phyloP scores from a whole-genome alignment of 2,797 vertebrate species.

The Martes flavigula region DNA sequence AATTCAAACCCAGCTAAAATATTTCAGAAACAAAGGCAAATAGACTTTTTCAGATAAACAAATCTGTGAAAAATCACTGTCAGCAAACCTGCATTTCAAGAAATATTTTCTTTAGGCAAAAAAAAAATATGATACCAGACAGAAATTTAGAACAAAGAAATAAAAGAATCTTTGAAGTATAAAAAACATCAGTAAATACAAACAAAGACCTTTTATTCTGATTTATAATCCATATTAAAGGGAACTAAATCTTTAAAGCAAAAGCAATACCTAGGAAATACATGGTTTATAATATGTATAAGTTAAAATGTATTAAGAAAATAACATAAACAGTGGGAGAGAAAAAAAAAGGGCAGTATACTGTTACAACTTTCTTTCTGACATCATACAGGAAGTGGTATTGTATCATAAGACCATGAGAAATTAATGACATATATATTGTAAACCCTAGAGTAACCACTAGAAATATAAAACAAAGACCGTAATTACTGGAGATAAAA shows the following conservation, averaged over 20 bases:
- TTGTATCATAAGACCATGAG: background rate
- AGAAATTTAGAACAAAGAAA: background rate
- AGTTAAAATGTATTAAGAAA: background rate
- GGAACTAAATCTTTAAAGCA: background rate
- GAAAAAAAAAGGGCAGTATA: background rate
- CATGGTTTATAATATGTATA: background rate
- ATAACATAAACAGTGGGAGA: background rate
- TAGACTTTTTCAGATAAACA: background rate
- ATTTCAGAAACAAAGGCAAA: background rate
- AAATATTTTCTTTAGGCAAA: constrained; percentile 12
- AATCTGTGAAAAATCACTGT: background rate
- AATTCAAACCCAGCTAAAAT: background rate
- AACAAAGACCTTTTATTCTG: background rate
- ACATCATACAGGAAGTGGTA: background rate
- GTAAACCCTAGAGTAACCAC: background rate
- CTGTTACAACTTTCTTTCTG: background rate
- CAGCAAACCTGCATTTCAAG: background rate
- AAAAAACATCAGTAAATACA: background rate
- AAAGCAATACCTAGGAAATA: background rate
- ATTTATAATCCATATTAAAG: background rate
- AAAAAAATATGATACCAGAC: background rate
- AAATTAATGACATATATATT: background rate
- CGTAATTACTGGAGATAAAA: background rate
- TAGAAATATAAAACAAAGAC: background rate
- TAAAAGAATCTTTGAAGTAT: background rate